These are phyloP conservation scores for Drosophila pruinosa DNA, from an alignment of 1,140 invertebrate genomes.

Conservation along the genomic window DNA sequence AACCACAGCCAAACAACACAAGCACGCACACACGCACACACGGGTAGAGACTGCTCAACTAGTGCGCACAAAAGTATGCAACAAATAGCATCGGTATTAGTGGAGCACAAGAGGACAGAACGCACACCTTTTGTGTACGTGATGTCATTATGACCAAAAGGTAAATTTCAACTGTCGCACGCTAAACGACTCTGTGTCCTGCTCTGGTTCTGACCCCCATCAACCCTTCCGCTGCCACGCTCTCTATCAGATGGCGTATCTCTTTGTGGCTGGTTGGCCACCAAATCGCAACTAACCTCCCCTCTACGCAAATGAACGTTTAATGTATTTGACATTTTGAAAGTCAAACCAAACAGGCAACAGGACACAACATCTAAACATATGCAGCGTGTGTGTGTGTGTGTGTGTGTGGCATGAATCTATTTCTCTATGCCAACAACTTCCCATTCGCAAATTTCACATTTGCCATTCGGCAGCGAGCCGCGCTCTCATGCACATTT, in stretches of 20 bases:
- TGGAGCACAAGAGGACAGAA: slow-evolving; percentile 35
- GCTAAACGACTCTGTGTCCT: slow-evolving; percentile 68
- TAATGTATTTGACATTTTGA: slow-evolving; percentile 80
- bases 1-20: slow-evolving; percentile 59
- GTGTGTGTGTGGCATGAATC: slow-evolving; percentile 13
- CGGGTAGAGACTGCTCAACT: neutral
- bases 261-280: slow-evolving; percentile 65
- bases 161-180: slow-evolving; percentile 78
- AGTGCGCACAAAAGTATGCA: slow-evolving; percentile 49
- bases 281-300: slow-evolving; percentile 63
- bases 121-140: slow-evolving; percentile 79
- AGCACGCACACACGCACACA: slow-evolving; percentile 14
- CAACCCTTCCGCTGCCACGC: neutral
- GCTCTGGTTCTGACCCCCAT: neutral
- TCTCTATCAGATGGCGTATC: slow-evolving; percentile 35
- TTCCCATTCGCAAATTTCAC: slow-evolving; percentile 1
- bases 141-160: slow-evolving; percentile 79
- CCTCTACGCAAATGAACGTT: slow-evolving; percentile 70
- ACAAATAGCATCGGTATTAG: slow-evolving; percentile 69
- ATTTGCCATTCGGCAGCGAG: slow-evolving; percentile 6
- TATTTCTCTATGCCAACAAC: neutral
- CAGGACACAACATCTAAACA: slow-evolving; percentile 67
- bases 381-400: slow-evolving; percentile 35
- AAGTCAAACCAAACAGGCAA: slow-evolving; percentile 70
- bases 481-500: slow-evolving; percentile 49